Evolutionary conservation across 2,113 vertebrate genomes (phyloP), one percentile per base, ranked within the genome.

Genomic region (Eupsittula cactorum): DNA sequence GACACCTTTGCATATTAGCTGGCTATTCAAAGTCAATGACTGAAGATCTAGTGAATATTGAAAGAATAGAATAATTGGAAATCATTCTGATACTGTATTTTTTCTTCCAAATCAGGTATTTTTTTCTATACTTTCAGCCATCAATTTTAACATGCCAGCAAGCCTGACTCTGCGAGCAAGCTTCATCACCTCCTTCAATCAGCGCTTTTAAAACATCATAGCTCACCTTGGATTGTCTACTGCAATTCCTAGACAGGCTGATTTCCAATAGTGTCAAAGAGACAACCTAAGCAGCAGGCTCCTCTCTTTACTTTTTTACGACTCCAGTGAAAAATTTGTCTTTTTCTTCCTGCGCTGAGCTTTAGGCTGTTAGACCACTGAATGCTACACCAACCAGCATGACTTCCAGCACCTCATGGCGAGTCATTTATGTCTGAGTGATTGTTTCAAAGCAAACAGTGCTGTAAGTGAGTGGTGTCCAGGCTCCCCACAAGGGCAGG

Each of bases 401-500:
- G 88, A 86, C 55, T 94, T 77, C 94, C 74, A 91, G 18, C 47
- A 50, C 37, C 83, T 74, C 49, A 57, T 28, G 86, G 73, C 1
- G 16, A 95, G 89, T 33, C 86, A 50, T 53, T 93, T 94, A 91
- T 50, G 57, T 67, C 76, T 75, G 62, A 90, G 31, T 78, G 91
- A 78, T 73, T 86, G 76, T 73, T 93, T 93, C 81, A 95, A 91
- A 95, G 64, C 53, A 86, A 94, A 82, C 39, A 82, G 47, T 42
- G 33, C 55, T 81, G 44, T 53, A n/a, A 69, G 37, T 16, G 82
- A 88, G 70, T 29, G 41, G 73, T 76, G 35, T 44, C 49, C 82
- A 80, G 44, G 44, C n/a, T 83, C 49, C n/a, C 50, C 1, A 1
- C 57, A 60, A 53, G 53, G 55, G 47, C 76, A 59, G 44, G 60